A percentile compares a stretch with the other conserved stretches of the same genome.
These are phyloP conservation scores for Drosophila borealis DNA, from an alignment of 2,888 invertebrate genomes.

Conservation along the genomic window DNA sequence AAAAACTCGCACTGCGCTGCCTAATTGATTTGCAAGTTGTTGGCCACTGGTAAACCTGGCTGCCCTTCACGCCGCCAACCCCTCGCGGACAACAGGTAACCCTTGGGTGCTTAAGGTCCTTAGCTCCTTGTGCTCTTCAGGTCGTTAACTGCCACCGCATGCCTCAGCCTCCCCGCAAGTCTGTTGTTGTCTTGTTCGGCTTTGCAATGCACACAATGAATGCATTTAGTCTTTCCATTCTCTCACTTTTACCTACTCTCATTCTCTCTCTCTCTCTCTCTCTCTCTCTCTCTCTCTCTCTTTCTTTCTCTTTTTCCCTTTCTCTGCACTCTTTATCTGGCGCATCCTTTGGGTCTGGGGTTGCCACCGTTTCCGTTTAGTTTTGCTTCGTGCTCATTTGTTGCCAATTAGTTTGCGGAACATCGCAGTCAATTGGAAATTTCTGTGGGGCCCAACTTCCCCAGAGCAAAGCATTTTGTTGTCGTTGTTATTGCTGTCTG, in stretches of 20 bases:
- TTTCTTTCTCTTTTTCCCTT: neutral
- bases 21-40: conserved; percentile 73
- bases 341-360: conserved; percentile 2
- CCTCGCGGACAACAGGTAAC: conserved; percentile 22
- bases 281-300: conserved; percentile 2
- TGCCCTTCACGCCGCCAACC: neutral
- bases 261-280: neutral
- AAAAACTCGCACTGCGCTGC: conserved; percentile 52
- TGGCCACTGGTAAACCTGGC: conserved; percentile 22
- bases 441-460: conserved; percentile 36
- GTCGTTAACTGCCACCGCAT: conserved; percentile 23
- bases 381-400: conserved; percentile 71
- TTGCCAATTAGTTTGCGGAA: conserved; percentile 79
- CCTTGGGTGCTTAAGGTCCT: conserved; percentile 42
- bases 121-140: conserved; percentile 37
- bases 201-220: conserved; percentile 51
- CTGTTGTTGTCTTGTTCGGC: conserved; percentile 1
- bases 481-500: conserved; percentile 11
- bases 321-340: conserved; percentile 4
- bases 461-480: conserved; percentile 8
- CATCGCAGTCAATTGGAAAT: conserved; percentile 79
- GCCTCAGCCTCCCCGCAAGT: neutral
- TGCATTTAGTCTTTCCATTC: conserved; percentile 40
- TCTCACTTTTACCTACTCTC: neutral
- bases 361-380: conserved; percentile 30